Percentiles rank a stretch among this genome's conserved stretches.
Evolutionary conservation across 2,888 invertebrate species (phyloP).

Genomic region (Ennomos quercinarius): DNA sequence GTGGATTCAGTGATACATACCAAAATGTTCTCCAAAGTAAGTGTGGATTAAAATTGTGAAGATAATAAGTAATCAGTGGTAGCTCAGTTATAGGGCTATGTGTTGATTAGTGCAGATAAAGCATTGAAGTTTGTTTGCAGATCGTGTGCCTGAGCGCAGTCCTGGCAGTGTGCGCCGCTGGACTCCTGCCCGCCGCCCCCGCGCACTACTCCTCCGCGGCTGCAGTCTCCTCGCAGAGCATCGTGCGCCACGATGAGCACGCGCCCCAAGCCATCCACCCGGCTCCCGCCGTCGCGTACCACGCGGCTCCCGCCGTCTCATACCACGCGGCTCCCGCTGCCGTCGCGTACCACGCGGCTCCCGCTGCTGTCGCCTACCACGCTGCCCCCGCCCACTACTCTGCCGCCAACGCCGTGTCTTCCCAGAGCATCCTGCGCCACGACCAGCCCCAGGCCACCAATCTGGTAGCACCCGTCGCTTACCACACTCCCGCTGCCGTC

Average conservation of each 20-base stretch:
- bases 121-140: conserved; percentile 50
- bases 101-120: conserved; percentile 4
- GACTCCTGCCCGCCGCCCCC: conserved; percentile 64
- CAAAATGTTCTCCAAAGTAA: conserved; percentile 76
- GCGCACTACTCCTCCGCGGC: conserved; percentile 73
- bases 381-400: conserved; percentile 59
- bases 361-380: conserved; percentile 44
- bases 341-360: conserved; percentile 48
- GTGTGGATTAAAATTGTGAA: conserved; percentile 38
- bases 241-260: conserved; percentile 65
- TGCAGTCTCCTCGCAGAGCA: conserved; percentile 71
- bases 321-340: conserved; percentile 40
- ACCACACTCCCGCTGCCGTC: conserved; percentile 50
- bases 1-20: conserved; percentile 55
- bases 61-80: background rate
- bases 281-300: conserved; percentile 47
- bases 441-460: conserved; percentile 57
- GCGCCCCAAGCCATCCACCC: conserved; percentile 43
- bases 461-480: conserved; percentile 48
- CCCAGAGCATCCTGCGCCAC: conserved; percentile 75
- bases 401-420: conserved; percentile 67
- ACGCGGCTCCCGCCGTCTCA: conserved; percentile 47
- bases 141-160: conserved; percentile 67
- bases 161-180: conserved; percentile 71
- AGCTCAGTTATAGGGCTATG: background rate